phyloP scores from a whole-genome alignment of 2,797 vertebrate species.

The Hydrocynus forskahlii region DNA sequence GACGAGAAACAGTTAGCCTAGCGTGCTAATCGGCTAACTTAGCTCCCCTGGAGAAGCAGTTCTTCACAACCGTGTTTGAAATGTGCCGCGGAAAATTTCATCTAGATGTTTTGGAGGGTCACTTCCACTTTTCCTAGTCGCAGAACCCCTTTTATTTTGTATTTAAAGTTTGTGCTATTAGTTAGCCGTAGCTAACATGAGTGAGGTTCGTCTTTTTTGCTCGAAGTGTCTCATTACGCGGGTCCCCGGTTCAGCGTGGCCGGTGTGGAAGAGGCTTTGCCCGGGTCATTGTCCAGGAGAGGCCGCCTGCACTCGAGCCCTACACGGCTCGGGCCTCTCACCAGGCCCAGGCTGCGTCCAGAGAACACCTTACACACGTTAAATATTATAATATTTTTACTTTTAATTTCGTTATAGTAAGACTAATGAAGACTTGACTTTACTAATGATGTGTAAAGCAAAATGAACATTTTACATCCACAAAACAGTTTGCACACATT shows the following conservation, averaged over 20 bases:
- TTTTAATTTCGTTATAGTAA: too few species aligned
- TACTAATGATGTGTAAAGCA: too few species aligned
- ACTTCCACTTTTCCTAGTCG: too few species aligned
- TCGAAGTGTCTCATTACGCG: conserved; percentile 10
- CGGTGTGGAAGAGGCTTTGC: conserved; percentile 27
- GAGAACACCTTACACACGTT: too few species aligned
- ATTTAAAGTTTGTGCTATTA: not conserved
- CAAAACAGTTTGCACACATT: too few species aligned
- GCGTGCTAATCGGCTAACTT: not conserved
- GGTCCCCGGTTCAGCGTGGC: conserved; percentile 30
- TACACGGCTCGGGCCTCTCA: conserved; percentile 66
- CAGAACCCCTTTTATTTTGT: not conserved
- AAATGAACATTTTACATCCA: too few species aligned
- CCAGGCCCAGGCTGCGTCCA: conserved; percentile 66
- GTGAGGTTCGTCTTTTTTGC: not conserved
- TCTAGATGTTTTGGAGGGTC: not conserved
- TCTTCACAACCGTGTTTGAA: conserved; percentile 43
- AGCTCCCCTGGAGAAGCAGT: conserved; percentile 20
- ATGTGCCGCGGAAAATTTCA: conserved; percentile 49
- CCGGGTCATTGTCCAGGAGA: conserved; percentile 57
- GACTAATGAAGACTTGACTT: too few species aligned
- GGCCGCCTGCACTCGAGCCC: conserved; percentile 52
- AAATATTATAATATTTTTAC: too few species aligned
- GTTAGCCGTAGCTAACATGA: too few species aligned
- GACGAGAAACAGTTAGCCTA: conserved; percentile 26